A percentile compares a stretch with the other conserved stretches of the same genome.
Conservation (phyloP, 2,888 invertebrate species). For the Clanis bilineata region DNA sequence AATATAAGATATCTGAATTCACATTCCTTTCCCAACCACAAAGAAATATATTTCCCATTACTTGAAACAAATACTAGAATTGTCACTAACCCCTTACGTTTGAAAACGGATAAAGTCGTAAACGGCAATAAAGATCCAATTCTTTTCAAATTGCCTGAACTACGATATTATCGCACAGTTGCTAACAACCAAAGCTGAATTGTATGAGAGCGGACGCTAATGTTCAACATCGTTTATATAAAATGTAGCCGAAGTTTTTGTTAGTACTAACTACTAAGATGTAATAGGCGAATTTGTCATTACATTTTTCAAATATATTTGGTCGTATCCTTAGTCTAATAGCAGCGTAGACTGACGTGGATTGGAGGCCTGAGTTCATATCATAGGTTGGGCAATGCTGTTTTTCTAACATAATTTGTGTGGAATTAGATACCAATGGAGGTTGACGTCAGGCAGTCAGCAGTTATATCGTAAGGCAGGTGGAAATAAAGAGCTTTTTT, state of each 20-base stretch:
- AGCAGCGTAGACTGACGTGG: too few species aligned
- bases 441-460: too few species aligned
- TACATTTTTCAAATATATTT: too few species aligned
- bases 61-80: neutral
- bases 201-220: slow-evolving; percentile 35
- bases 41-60: neutral
- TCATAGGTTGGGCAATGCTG: too few species aligned
- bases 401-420: too few species aligned
- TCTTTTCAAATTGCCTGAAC: slow-evolving; percentile 12
- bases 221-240: slow-evolving; percentile 19
- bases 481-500: too few species aligned
- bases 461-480: too few species aligned
- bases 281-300: neutral
- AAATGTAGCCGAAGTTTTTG: neutral
- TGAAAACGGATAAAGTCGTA: neutral
- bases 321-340: too few species aligned
- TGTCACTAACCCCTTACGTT: neutral
- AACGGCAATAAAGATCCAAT: neutral
- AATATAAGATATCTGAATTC: too few species aligned
- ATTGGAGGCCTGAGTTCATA: too few species aligned
- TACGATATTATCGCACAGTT: slow-evolving; percentile 25
- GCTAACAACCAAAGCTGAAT: slow-evolving; percentile 43
- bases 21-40: too few species aligned
- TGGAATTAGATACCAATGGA: too few species aligned
- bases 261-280: neutral